These are phyloP conservation scores for Tachysurus vachellii DNA, from an alignment of 2,113 vertebrate genomes.

Conservation along the genomic window DNA sequence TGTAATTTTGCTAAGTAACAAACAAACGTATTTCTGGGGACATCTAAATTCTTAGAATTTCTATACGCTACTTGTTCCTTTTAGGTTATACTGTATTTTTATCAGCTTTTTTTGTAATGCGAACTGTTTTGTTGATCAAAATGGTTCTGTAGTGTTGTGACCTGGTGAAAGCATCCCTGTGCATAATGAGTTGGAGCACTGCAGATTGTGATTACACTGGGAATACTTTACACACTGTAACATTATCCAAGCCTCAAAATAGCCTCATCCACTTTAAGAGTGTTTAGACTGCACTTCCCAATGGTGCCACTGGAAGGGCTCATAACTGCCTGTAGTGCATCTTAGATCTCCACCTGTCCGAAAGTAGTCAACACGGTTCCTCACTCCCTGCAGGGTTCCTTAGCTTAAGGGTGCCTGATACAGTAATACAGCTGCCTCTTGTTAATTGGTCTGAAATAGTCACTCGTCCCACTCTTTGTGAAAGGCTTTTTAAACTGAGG, in stretches of 20 bases:
- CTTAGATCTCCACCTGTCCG: constrained; percentile 70
- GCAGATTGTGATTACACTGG: constrained; percentile 77
- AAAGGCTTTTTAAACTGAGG: neutral
- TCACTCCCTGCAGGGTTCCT: constrained; percentile 17
- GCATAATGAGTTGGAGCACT: constrained; percentile 37
- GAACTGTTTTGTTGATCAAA: neutral
- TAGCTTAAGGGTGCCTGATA: constrained; percentile 34
- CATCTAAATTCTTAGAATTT: neutral
- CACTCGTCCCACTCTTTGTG: neutral
- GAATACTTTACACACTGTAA: constrained; percentile 81
- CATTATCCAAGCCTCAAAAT: constrained; percentile 79
- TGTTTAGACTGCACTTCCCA: constrained; percentile 68
- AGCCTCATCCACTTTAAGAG: constrained; percentile 70
- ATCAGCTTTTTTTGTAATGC: neutral
- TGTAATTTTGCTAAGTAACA: neutral
- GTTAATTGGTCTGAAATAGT: neutral
- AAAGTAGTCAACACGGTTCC: constrained; percentile 21
- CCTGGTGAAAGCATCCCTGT: neutral
- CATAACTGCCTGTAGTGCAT: constrained; percentile 57
- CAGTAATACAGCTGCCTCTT: constrained; percentile 32
- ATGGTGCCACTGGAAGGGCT: constrained; percentile 70
- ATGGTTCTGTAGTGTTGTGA: neutral
- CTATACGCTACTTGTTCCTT: neutral
- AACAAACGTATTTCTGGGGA: neutral
- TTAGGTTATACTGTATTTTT: neutral